Evolutionary conservation across 2,797 vertebrate species (phyloP).

Genomic region (Acanthurus leucopareius): DNA sequence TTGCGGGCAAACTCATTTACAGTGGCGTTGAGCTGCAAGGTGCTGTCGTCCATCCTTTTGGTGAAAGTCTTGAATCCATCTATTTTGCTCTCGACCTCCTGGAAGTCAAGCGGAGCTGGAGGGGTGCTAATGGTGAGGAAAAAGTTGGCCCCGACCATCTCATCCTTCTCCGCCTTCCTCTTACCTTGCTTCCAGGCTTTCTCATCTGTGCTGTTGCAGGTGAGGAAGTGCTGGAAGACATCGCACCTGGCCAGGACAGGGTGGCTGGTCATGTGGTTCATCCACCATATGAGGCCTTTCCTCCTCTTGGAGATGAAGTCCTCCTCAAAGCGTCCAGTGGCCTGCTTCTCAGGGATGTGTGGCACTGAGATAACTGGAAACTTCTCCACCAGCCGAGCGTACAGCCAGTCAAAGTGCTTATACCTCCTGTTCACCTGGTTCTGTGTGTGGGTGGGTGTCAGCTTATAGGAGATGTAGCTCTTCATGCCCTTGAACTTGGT

Average conservation of each 20-base stretch:
- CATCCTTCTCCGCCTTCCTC: conserved; percentile 96
- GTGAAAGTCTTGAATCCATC: conserved; percentile 97
- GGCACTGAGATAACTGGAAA: conserved; percentile 98
- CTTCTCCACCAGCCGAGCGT: conserved; percentile 93
- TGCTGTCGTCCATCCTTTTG: conserved; percentile 96
- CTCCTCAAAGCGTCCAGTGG: conserved; percentile 97
- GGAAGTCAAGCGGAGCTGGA: conserved; percentile 88
- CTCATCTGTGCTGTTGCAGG: conserved; percentile 94
- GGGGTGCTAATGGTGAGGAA: conserved; percentile 96
- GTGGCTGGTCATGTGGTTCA: conserved; percentile 99
- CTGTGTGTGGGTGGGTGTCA: conserved; percentile 94
- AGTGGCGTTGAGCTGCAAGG: conserved; percentile 93
- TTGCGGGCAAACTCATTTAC: conserved; percentile 95
- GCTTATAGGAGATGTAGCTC: conserved; percentile 97
- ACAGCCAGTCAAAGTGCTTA: conserved; percentile 99
- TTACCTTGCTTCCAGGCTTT: conserved; percentile 99
- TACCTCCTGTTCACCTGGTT: conserved; percentile 94
- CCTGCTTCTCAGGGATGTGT: conserved; percentile 98
- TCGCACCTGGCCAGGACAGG: conserved; percentile 94
- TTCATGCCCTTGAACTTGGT: conserved; percentile 99
- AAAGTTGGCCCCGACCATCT: conserved; percentile 98
- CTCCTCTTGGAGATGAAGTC: conserved; percentile 98
- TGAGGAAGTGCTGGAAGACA: conserved; percentile 97
- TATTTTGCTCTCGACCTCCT: conserved; percentile 96
- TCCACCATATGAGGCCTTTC: conserved; percentile 97